These are phyloP conservation scores for Leptinotarsa texana DNA, from an alignment of 1,140 invertebrate species.

Conservation along the genomic window DNA sequence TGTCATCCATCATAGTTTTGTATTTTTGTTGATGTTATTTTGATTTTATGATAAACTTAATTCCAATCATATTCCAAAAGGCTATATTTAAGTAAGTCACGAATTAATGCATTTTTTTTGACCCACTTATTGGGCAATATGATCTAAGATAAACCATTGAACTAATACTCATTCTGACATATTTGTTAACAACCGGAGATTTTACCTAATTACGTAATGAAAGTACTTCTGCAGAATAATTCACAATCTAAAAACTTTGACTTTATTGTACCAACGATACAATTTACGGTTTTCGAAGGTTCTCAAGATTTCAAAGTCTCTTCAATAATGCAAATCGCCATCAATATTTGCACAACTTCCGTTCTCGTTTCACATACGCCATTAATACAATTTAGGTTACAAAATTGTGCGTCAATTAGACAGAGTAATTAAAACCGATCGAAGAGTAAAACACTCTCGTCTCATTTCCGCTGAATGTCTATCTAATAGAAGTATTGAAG, in stretches of 20 bases:
- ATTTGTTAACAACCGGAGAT: too few relatives aligned
- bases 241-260: background rate
- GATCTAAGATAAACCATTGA: too few relatives aligned
- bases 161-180: too few relatives aligned
- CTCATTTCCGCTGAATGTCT: background rate
- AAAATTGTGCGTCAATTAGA: slow-evolving; percentile 11
- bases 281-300: background rate
- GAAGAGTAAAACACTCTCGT: background rate
- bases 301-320: slow-evolving; percentile 1
- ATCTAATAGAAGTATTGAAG: background rate
- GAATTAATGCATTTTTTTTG: too few relatives aligned
- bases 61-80: too few relatives aligned
- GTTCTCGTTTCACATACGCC: background rate
- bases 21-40: too few relatives aligned
- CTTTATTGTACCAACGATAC: background rate
- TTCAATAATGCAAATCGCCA: slow-evolving; percentile 7
- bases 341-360: slow-evolving; percentile 7
- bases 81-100: too few relatives aligned
- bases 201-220: too few relatives aligned
- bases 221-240: background rate
- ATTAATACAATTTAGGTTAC: slow-evolving; percentile 14
- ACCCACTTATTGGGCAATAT: too few relatives aligned
- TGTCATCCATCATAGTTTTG: too few relatives aligned
- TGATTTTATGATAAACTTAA: too few relatives aligned
- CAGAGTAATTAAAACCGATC: slow-evolving; percentile 6